A percentile compares a stretch with the other conserved stretches of the same genome.
Evolutionary conservation across 2,797 vertebrate genomes (phyloP).

Genomic region (Falco columbarius): DNA sequence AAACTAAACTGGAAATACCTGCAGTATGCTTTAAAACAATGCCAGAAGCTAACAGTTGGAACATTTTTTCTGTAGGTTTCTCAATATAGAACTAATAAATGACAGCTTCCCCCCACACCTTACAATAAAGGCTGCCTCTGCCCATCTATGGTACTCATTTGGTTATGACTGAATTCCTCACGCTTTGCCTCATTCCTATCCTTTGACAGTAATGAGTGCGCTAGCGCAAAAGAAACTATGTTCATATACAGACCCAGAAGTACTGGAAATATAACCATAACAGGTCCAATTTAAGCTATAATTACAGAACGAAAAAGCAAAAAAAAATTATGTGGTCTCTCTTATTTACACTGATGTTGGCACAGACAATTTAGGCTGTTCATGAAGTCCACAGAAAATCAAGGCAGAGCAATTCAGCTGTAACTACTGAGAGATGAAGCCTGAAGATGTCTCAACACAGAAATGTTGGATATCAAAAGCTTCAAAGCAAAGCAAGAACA

Average conservation of each 20-base stretch:
- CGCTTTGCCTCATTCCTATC: constrained; percentile 29
- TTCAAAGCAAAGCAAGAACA: background rate
- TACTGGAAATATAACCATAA: background rate
- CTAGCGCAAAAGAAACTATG: background rate
- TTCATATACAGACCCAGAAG: background rate
- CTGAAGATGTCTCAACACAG: background rate
- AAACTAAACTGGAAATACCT: background rate
- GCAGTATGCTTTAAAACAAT: background rate
- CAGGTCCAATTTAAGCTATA: background rate
- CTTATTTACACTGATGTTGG: background rate
- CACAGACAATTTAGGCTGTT: background rate
- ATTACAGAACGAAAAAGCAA: background rate
- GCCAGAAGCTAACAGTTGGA: background rate
- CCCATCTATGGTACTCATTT: constrained; percentile 36
- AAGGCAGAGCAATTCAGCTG: background rate
- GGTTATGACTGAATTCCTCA: background rate
- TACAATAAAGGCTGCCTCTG: constrained; percentile 26
- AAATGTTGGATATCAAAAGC: background rate
- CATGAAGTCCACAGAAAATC: background rate
- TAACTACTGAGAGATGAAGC: background rate
- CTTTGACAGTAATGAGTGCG: background rate
- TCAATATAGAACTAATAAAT: background rate
- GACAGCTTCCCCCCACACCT: constrained; percentile 43
- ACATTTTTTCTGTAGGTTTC: background rate
- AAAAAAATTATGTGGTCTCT: background rate